Evolutionary conservation across 2,113 vertebrate species (phyloP).

Genomic region (Eretmochelys imbricata): DNA sequence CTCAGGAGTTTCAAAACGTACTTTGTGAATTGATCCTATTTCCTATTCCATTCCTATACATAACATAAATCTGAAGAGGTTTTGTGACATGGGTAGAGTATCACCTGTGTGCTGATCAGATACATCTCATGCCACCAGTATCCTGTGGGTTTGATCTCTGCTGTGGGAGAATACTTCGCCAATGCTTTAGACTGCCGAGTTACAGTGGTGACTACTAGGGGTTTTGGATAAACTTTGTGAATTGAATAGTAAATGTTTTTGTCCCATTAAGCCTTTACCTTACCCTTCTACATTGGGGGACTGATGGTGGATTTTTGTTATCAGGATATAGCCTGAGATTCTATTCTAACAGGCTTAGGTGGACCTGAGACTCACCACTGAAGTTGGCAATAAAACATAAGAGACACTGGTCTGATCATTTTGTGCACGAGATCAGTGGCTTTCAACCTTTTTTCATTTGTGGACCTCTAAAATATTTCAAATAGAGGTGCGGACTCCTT

Average conservation of each 20-base stretch:
- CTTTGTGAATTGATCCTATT: background rate
- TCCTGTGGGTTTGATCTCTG: constrained; percentile 29
- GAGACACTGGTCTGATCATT: background rate
- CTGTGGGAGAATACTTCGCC: constrained; percentile 54
- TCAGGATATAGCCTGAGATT: background rate
- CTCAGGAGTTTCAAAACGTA: constrained; percentile 20
- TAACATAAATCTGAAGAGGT: constrained; percentile 10
- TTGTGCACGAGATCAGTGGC: background rate
- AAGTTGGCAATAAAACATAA: background rate
- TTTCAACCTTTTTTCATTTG: background rate
- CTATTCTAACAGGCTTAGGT: background rate
- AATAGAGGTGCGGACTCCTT: background rate
- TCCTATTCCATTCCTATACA: background rate
- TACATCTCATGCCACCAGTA: background rate
- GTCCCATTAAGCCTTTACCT: background rate
- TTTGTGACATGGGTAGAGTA: constrained; percentile 28
- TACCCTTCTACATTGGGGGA: background rate
- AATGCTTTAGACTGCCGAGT: constrained; percentile 26
- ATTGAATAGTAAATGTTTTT: background rate
- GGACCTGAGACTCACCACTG: constrained; percentile 4
- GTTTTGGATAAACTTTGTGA: background rate
- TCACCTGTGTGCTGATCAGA: constrained; percentile 18
- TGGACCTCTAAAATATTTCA: background rate
- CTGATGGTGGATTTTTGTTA: background rate
- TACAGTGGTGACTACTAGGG: background rate